phyloP scores from a whole-genome alignment of 2,888 invertebrate genomes.

The Pomacea canaliculata region DNA sequence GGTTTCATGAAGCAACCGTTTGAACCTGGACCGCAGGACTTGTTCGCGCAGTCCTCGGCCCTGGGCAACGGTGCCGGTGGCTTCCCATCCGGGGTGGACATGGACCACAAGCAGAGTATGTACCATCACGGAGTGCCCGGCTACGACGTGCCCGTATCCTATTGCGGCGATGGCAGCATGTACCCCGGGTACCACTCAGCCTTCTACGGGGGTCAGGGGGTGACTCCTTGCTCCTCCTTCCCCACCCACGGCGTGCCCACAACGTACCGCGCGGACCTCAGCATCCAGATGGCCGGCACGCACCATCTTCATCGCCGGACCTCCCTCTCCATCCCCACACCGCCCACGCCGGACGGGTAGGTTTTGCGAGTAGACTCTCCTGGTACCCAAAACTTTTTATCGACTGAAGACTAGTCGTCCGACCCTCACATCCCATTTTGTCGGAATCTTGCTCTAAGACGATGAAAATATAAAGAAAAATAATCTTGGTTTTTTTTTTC shows the following conservation, averaged over 20 bases:
- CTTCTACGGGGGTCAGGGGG: constrained; percentile 48
- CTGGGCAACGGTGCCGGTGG: constrained; percentile 24
- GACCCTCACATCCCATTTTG: too few relatives aligned
- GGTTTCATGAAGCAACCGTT: constrained; percentile 40
- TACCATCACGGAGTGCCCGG: constrained; percentile 37
- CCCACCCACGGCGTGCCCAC: constrained; percentile 33
- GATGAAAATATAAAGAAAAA: neutral
- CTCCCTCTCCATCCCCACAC: constrained; percentile 55
- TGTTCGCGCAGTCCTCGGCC: constrained; percentile 37
- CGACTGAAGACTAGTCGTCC: too few relatives aligned
- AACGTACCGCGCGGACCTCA: constrained; percentile 47
- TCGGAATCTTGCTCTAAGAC: too few relatives aligned
- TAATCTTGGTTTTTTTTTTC: neutral
- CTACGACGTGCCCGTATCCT: constrained; percentile 40
- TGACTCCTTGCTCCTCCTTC: constrained; percentile 34
- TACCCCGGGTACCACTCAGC: constrained; percentile 50
- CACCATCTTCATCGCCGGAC: constrained; percentile 53
- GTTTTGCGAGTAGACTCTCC: neutral
- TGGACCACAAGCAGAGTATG: constrained; percentile 47
- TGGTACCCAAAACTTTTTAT: too few relatives aligned
- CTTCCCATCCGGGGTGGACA: constrained; percentile 36
- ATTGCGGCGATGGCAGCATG: constrained; percentile 33
- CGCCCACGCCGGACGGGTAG: constrained; percentile 58
- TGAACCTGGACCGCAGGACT: constrained; percentile 35
- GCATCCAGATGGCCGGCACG: constrained; percentile 39